Evolutionary conservation across 2,797 vertebrate genomes (phyloP), one percentile per base, ranked within the genome.

Genomic region (Gadopsis bispinosus): DNA sequence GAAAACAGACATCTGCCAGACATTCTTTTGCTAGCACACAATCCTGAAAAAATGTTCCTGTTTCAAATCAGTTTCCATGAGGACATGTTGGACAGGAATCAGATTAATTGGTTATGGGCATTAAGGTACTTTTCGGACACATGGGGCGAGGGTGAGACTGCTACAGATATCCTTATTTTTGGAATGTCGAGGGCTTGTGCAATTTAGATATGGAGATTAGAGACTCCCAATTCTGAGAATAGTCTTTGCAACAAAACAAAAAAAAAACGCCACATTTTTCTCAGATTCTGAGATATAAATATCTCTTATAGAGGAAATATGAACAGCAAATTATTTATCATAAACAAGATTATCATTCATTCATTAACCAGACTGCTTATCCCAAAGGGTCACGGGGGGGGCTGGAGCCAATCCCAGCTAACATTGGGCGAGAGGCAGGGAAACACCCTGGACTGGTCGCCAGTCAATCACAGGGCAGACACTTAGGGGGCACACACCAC

Each of bases 11-110:
- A 95, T 93, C 94, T 96, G 96, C 90, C 92, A 94, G 92, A 91
- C 91, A 95, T 94, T 94, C 94, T 93, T 94, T 95, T 91, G 91
- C 92, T 87, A 93, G 80, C 87, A 95, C 89, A 94, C 91, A 87
- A 91, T 94, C 93, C 91, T 80, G n/a, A 87, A 95, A 93, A 93
- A 94, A 94, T 59, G 89, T 96, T 95, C 95, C 95, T 93, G 94
- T 89, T 95, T 91, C 92, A 92, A 95, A 95, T 95, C 94, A 92
- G 87, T 96, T 95, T 93, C 91, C 89, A 94, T 94, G 94, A 95
- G 94, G 94, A 95, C 91, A 93, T 93, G 83, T 89, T 95, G 93
- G 93, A 95, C 73, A 70, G 62, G 80, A 89, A 90, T 95, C 94
- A 94, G 89, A 94, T 92, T 90, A 90, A 92, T 93, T 92, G 86